Percentiles rank a stretch among this genome's conserved stretches.
Conservation (phyloP, 2,113 vertebrate species). For the Callaeas wilsoni region DNA sequence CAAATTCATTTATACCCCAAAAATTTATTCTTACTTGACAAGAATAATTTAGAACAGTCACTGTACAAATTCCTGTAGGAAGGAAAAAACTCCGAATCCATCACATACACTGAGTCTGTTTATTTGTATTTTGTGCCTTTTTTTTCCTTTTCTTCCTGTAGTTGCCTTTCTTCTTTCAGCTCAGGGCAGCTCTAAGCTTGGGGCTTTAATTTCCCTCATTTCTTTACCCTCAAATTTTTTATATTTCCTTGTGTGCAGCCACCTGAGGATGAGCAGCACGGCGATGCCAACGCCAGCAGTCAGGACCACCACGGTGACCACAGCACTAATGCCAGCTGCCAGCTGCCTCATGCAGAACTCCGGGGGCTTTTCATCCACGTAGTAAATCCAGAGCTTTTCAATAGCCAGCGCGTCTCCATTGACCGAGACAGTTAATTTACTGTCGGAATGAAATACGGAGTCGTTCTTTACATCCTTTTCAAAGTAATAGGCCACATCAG, state of each 20-base stretch:
- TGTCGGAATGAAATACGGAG: slow-evolving; percentile 53
- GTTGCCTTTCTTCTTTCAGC: not conserved
- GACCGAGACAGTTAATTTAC: slow-evolving; percentile 38
- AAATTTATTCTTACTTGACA: not conserved
- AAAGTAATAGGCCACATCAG: slow-evolving; percentile 81
- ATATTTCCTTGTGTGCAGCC: slow-evolving; percentile 63
- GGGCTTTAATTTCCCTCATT: slow-evolving; percentile 71
- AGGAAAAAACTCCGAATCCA: not conserved
- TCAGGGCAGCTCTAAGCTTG: not conserved
- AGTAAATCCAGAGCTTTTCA: slow-evolving; percentile 79
- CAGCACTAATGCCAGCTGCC: slow-evolving; percentile 76
- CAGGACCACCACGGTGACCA: slow-evolving; percentile 78
- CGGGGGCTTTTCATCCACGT: slow-evolving; percentile 77
- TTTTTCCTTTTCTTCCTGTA: not conserved
- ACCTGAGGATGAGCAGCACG: slow-evolving; percentile 70
- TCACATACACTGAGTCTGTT: not conserved
- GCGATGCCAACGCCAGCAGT: slow-evolving; percentile 68
- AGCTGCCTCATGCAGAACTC: slow-evolving; percentile 80
- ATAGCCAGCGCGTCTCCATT: slow-evolving; percentile 59
- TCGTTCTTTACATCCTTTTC: slow-evolving; percentile 83
- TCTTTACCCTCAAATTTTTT: slow-evolving; percentile 78
- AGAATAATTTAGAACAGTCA: not conserved
- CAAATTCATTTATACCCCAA: not conserved
- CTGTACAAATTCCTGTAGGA: not conserved
- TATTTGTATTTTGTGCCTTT: not conserved